phyloP scores from a whole-genome alignment of 2,888 invertebrate genomes.

The Diloba caeruleocephala region DNA sequence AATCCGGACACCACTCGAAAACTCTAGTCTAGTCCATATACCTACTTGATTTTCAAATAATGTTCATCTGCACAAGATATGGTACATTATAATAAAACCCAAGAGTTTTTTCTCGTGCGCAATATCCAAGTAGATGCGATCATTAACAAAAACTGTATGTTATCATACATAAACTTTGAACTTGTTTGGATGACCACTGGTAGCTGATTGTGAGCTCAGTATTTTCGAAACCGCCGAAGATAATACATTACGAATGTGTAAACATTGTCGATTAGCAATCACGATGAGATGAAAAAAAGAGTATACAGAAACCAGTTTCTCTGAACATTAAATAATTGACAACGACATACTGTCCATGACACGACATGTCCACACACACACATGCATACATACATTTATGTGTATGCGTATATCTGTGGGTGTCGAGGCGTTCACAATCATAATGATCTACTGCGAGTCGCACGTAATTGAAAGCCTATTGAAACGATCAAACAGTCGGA shows the following conservation, averaged over 20 bases:
- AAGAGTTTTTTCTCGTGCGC: conserved; percentile 23
- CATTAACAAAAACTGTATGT: not conserved
- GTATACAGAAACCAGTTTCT: not conserved
- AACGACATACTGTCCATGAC: not conserved
- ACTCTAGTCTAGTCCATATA: no score
- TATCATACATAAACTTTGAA: conserved; percentile 21
- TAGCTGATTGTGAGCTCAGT: not conserved
- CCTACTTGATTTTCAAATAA: no score
- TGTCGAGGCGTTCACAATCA: no score
- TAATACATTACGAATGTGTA: not conserved
- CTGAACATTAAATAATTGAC: not conserved
- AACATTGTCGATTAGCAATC: not conserved
- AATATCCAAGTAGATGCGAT: conserved; percentile 11
- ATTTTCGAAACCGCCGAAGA: not conserved
- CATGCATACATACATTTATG: no score
- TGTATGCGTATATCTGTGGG: no score
- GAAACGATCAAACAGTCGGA: no score
- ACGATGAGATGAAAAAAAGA: not conserved
- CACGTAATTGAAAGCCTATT: no score
- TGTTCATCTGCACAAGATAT: no score
- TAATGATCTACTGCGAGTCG: no score
- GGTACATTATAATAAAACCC: not conserved
- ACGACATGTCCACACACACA: not conserved
- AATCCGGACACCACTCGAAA: no score
- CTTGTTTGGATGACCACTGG: conserved; percentile 1